Percentiles rank a stretch among this genome's conserved stretches.
phyloP scores from a whole-genome alignment of 1,140 invertebrate species.

The Ceratina japonica region DNA sequence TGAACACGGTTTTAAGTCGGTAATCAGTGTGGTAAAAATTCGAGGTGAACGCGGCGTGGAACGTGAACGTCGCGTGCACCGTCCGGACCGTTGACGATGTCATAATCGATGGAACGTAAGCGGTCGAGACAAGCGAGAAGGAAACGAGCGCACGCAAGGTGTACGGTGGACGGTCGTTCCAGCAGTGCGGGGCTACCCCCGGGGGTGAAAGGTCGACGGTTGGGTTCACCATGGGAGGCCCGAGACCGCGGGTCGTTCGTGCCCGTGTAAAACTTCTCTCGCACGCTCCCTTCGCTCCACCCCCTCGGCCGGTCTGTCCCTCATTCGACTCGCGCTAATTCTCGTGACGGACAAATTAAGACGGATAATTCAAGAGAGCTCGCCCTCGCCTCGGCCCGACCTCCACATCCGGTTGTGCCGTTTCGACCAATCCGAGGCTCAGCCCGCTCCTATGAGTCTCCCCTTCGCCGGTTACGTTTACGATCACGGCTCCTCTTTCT shows the following conservation, averaged over 20 bases:
- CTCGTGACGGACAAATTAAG: conserved; percentile 58
- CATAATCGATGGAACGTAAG: conserved; percentile 26
- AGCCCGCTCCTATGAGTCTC: conserved; percentile 23
- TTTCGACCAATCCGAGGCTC: conserved; percentile 48
- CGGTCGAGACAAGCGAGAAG: background rate
- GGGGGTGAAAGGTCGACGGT: conserved; percentile 33
- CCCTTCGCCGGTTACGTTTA: background rate
- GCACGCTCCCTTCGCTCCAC: background rate
- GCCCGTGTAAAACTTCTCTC: conserved; percentile 6
- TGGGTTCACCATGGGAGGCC: conserved; percentile 44
- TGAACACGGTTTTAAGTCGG: no score
- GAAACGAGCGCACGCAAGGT: conserved; percentile 12
- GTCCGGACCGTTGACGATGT: conserved; percentile 18
- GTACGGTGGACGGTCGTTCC: background rate
- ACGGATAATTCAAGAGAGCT: conserved; percentile 51
- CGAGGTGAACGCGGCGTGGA: background rate
- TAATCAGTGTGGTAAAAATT: no score
- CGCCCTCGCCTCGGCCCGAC: conserved; percentile 25
- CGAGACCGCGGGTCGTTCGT: conserved; percentile 1
- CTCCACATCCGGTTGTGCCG: conserved; percentile 42
- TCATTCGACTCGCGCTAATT: conserved; percentile 47
- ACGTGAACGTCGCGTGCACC: conserved; percentile 25
- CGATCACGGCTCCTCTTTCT: background rate
- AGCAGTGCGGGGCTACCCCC: conserved; percentile 1
- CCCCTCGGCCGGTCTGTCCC: background rate